These are phyloP conservation scores for Zygaena filipendulae DNA, from an alignment of 2,888 invertebrate genomes.

Conservation along the genomic window DNA sequence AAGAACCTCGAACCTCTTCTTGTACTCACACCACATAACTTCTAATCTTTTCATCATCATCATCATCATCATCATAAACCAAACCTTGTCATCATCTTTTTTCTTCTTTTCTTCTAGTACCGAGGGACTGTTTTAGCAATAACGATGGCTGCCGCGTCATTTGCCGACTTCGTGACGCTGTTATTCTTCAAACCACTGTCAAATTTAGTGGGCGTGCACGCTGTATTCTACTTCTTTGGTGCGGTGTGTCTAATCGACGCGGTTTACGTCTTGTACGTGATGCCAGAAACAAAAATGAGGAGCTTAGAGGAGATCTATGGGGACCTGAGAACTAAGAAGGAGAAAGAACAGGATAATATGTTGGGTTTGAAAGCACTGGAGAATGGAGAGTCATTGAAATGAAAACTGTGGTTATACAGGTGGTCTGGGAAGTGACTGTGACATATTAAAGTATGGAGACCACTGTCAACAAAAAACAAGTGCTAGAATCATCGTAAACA, in stretches of 20 bases:
- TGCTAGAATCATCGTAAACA: too few relatives aligned
- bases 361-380: too few relatives aligned
- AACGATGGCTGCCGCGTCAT: conserved; percentile 36
- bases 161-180: conserved; percentile 35
- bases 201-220: conserved; percentile 29
- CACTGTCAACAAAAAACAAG: too few relatives aligned
- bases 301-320: conserved; percentile 33
- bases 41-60: too few relatives aligned
- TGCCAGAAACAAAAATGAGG: conserved; percentile 39
- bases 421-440: too few relatives aligned
- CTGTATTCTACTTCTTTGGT: conserved; percentile 38
- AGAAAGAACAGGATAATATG: too few relatives aligned
- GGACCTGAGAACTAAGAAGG: conserved; percentile 35
- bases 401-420: too few relatives aligned
- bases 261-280: conserved; percentile 26
- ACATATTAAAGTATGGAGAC: too few relatives aligned
- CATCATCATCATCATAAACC: too few relatives aligned
- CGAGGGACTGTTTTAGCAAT: conserved; percentile 44
- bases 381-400: too few relatives aligned
- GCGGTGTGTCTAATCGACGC: conserved; percentile 28
- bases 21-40: too few relatives aligned
- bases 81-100: conserved; percentile 1
- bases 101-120: conserved; percentile 43
- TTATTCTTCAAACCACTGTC: conserved; percentile 42
- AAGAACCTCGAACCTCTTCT: too few relatives aligned